A percentile compares a stretch with the other conserved stretches of the same genome.
Conservation (phyloP, 2,797 vertebrate species). For the Sebastes hopkinsi region DNA sequence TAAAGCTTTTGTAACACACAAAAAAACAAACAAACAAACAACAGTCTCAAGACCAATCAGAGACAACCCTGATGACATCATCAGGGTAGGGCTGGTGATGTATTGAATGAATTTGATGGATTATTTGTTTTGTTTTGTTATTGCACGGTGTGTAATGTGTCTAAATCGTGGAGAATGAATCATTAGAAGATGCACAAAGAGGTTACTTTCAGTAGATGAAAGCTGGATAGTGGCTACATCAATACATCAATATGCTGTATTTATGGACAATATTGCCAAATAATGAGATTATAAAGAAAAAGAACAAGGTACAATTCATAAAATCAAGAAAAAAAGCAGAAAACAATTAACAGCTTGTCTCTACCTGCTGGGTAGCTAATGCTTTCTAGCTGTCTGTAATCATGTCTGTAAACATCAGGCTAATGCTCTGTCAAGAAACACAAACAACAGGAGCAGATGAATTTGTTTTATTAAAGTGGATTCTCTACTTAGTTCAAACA, state of each 20-base stretch:
- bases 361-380: neutral
- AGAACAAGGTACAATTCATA: too few species aligned
- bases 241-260: too few species aligned
- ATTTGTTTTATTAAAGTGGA: neutral
- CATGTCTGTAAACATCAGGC: neutral
- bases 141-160: neutral
- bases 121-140: neutral
- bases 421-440: neutral
- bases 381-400: neutral
- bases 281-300: too few species aligned
- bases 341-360: neutral
- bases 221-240: neutral
- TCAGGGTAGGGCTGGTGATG: neutral
- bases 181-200: neutral
- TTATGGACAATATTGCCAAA: too few species aligned
- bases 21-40: neutral
- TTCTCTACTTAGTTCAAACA: neutral
- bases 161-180: fast-evolving
- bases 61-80: neutral
- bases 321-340: too few species aligned
- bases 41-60: neutral
- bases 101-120: neutral
- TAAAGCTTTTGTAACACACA: neutral
- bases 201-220: neutral
- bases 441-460: neutral